Base-by-base conservation (phyloP, 1,140 invertebrate species). In the Philotrypesis tridentata region DNA sequence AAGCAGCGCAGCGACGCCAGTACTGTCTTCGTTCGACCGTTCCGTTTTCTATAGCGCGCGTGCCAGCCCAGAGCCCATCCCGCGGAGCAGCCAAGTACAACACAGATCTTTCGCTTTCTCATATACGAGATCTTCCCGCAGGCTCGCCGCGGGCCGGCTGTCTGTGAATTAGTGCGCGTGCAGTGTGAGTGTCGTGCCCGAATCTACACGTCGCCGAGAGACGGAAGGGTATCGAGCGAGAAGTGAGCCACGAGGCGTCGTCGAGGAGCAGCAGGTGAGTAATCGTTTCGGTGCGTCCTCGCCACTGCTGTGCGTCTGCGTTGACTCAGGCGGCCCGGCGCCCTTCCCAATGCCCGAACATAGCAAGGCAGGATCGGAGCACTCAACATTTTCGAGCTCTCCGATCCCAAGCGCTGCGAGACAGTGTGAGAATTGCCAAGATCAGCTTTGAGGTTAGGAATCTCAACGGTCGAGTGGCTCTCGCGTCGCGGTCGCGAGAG, bases 381-480 rank as follows among this genome's bases (percentile, higher is more conserved):
- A 6, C 2, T 21, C 17, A 0, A 55, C 2, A 55, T 55, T 55
- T 55, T 17, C 17, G 6, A n/a, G 7, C 48, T n/a, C 48, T 55
- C 17, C 1, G 3, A 7, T 55, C 17, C 17, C 48, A n/a, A 17
- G 21, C 17, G 17, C 12, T 40, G 14, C 6, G 23, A 12, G 11
- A 67, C n/a, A n/a, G n/a, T n/a, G n/a, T n/a, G 8, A n/a, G 61
- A 33, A 68, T 14, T 68, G 9, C 9, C 27, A 27, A 9, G 37
- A 43, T 55, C 68, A 25, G 55, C 8, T 76, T 82, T 71, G 63
- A 82, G 80, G 80, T 82, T 82, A 82, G 73, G 17, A 76, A 76
- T 76, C 67, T 82, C 65, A 82, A 82, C 80, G 80, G 80, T 77
- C 73, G 80, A 77, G 43, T 71, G 80, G 43, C 48, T 82, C 68